Conservation (phyloP, 2,888 invertebrate genomes). For the Apantesis nais region DNA sequence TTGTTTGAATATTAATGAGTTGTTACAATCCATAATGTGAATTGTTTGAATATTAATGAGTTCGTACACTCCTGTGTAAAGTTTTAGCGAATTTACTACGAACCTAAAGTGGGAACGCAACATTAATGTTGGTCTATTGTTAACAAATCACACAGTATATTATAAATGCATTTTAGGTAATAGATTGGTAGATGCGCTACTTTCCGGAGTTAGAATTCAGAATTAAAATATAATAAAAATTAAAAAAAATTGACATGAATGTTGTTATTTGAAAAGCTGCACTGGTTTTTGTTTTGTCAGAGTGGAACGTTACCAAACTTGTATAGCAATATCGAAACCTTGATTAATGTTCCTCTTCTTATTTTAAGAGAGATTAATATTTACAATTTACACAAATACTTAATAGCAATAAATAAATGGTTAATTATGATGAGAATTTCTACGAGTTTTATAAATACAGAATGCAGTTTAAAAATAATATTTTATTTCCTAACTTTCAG, state of each 20-base stretch:
- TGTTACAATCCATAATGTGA: slow-evolving; percentile 52
- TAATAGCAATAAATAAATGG: slow-evolving; percentile 83
- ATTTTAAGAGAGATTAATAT: slow-evolving; percentile 86
- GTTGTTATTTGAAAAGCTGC: slow-evolving; percentile 86
- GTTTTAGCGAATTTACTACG: slow-evolving; percentile 62
- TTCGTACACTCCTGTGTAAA: slow-evolving; percentile 61
- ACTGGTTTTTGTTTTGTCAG: slow-evolving; percentile 75
- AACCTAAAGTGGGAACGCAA: slow-evolving; percentile 57
- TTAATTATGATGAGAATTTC: slow-evolving; percentile 80
- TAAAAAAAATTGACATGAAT: slow-evolving; percentile 63
- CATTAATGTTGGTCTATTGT: slow-evolving; percentile 59
- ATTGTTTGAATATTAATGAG: slow-evolving; percentile 46
- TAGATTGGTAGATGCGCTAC: slow-evolving; percentile 85
- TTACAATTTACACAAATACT: slow-evolving; percentile 83
- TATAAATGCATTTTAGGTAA: slow-evolving; percentile 70
- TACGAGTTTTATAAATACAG: slow-evolving; percentile 83
- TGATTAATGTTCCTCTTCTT: slow-evolving; percentile 86
- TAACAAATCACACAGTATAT: slow-evolving; percentile 60
- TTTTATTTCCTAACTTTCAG: slow-evolving; percentile 87
- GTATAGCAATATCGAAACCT: slow-evolving; percentile 82
- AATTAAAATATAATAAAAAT: slow-evolving; percentile 65
- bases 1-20: slow-evolving; percentile 49
- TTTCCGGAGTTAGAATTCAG: slow-evolving; percentile 76
- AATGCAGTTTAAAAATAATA: slow-evolving; percentile 77
- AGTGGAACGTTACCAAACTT: slow-evolving; percentile 81